Base-by-base conservation (phyloP, 2,888 invertebrate species). In the Diplolepis rosae region DNA sequence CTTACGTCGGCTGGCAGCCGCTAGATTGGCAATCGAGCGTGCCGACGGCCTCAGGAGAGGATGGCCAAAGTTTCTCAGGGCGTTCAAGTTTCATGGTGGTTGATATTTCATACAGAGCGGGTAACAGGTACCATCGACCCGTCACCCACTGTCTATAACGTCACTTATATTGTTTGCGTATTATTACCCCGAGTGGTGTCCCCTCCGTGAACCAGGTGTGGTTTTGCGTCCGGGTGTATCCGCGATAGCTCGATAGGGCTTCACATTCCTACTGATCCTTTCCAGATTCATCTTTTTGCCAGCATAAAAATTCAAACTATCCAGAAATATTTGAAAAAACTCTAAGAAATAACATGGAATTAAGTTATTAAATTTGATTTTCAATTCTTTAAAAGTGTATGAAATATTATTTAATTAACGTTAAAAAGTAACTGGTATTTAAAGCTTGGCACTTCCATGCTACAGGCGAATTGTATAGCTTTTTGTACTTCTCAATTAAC, bases 41-140 rank as follows among this genome's bases (percentile, higher is more conserved):
- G 28, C 65, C 65, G 65, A 56, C 56, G 32, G 32, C 22, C 5
- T 50, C 56, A 39, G 61, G 22, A 39, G 35, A 61, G 73, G 65
- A 73, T 71, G 82, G 75, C 77, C 81, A 70, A 83, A 85, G 87
- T 87, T 89, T 89, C 88, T 88, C 88, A 88, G 88, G 89, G 80
- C 80, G 87, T 87, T 88, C 89, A 80, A 85, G 83, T 89, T 89
- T 88, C 89, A 87, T 80, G 86, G 85, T 88, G 88, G 87, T 89
- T 89, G 88, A 89, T 88, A 89, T 89, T 89, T 87, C 88, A 89
- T 88, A 89, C 88, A 88, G 82, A 87, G 80, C 75, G 81, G 77
- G 83, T 82, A 83, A 85, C 81, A 80, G 80, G 81, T 81, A 80
- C 78, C 82, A 80, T 77, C 76, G 76, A 78, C 75, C 76, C 76